Conservation (phyloP, 2,888 invertebrate species). For the Clunio marinus region DNA sequence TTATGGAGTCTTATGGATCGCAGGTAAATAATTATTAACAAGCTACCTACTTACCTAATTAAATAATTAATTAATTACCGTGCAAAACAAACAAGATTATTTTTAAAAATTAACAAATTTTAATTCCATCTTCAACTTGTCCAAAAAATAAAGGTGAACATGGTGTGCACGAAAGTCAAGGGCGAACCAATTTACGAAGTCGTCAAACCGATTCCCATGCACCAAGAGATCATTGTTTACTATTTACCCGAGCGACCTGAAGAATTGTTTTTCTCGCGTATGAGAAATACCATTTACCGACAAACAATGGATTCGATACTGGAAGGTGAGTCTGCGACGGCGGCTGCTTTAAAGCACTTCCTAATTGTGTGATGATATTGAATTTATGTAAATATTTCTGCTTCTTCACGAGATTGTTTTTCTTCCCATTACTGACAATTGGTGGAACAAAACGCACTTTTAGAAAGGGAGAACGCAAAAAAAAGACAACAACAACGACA, state of each 20-base stretch:
- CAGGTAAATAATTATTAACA: constrained; percentile 47
- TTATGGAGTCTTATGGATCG: constrained; percentile 70
- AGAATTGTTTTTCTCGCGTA: constrained; percentile 75
- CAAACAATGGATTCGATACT: constrained; percentile 86
- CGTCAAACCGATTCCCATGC: constrained; percentile 77
- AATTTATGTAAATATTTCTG: constrained; percentile 17
- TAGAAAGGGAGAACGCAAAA: neutral
- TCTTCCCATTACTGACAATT: neutral
- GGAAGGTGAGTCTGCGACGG: constrained; percentile 62
- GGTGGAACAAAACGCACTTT: neutral
- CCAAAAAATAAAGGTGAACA: constrained; percentile 66
- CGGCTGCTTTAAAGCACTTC: constrained; percentile 25
- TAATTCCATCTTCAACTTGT: neutral
- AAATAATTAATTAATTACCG: too few species aligned
- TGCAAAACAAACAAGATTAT: neutral
- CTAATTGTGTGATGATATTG: constrained; percentile 32
- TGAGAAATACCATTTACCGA: constrained; percentile 77
- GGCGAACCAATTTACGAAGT: constrained; percentile 88
- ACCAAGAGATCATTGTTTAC: constrained; percentile 83
- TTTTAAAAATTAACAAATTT: neutral
- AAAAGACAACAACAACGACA: too few species aligned
- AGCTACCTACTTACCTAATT: neutral
- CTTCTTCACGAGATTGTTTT: too few species aligned
- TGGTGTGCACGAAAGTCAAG: constrained; percentile 83
- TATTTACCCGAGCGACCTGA: constrained; percentile 77